Percentiles rank a stretch among this genome's conserved stretches.
phyloP scores from a whole-genome alignment of 2,113 vertebrate genomes.

The Nothobranchius kuhntae region DNA sequence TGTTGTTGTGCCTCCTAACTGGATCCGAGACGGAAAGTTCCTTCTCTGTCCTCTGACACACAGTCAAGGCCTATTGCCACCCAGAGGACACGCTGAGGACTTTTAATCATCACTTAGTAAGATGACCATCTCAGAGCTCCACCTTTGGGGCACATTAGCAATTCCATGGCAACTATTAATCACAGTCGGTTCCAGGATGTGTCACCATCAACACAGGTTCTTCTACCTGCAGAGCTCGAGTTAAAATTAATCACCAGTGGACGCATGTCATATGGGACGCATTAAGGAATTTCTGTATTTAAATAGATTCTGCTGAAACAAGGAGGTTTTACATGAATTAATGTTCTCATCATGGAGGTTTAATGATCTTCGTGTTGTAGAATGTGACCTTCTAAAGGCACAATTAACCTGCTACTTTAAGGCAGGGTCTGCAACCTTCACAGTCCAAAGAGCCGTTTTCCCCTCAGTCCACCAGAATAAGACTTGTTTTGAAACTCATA shows the following conservation, averaged over 20 bases:
- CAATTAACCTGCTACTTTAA: slow-evolving; percentile 2
- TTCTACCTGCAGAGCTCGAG: slow-evolving; percentile 39
- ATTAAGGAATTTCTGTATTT: slow-evolving; percentile 14
- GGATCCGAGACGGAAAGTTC: slow-evolving; percentile 43
- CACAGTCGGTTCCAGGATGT: slow-evolving; percentile 63
- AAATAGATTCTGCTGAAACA: slow-evolving; percentile 5
- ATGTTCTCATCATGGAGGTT: slow-evolving; percentile 6
- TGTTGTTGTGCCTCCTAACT: background rate
- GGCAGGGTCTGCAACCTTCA: too few relatives aligned
- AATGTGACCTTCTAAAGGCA: slow-evolving; percentile 24
- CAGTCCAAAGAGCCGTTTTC: too few relatives aligned
- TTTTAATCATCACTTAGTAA: slow-evolving; percentile 65
- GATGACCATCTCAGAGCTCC: slow-evolving; percentile 40
- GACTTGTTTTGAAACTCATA: too few relatives aligned
- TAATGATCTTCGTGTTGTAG: background rate
- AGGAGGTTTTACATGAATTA: background rate
- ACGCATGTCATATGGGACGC: slow-evolving; percentile 20
- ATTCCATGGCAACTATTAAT: slow-evolving; percentile 63
- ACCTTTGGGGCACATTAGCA: slow-evolving; percentile 61
- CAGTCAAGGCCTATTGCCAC: slow-evolving; percentile 44
- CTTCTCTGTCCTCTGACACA: slow-evolving; percentile 37
- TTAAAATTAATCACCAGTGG: slow-evolving; percentile 40
- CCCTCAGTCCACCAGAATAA: too few relatives aligned
- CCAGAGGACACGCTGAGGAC: slow-evolving; percentile 25
- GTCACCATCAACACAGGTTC: slow-evolving; percentile 53